Percentiles rank a stretch among this genome's conserved stretches.
Evolutionary conservation across 2,888 invertebrate genomes (phyloP).

Genomic region (Idaea straminata): DNA sequence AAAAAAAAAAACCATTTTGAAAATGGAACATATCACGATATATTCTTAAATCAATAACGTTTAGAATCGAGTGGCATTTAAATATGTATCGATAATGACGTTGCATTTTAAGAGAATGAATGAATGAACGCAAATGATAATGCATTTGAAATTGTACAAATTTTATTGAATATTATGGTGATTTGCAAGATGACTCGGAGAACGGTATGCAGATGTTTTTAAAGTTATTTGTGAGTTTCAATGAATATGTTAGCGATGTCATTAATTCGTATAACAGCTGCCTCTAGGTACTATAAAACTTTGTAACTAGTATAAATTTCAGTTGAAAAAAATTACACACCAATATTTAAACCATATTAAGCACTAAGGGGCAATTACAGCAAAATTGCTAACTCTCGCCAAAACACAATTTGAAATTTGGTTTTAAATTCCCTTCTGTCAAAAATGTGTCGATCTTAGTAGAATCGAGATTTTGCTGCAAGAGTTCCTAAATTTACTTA

Average conservation of each 20-base stretch:
- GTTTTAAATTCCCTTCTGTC: too few species aligned
- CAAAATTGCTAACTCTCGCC: too few species aligned
- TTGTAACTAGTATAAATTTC: not conserved
- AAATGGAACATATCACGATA: constrained; percentile 8
- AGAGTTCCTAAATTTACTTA: too few species aligned
- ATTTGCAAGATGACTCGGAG: constrained; percentile 27
- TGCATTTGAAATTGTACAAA: constrained; percentile 38
- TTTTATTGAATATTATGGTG: constrained; percentile 24
- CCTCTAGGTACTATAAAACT: not conserved
- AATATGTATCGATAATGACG: constrained; percentile 26
- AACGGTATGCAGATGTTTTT: constrained; percentile 28
- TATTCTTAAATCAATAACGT: constrained; percentile 11
- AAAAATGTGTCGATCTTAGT: too few species aligned
- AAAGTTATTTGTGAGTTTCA: constrained; percentile 2
- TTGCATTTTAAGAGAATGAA: constrained; percentile 45
- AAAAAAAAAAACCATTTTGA: constrained; percentile 8
- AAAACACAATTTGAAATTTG: too few species aligned
- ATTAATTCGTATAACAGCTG: not conserved
- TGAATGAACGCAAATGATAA: constrained; percentile 45
- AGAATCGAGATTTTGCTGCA: too few species aligned
- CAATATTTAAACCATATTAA: not conserved
- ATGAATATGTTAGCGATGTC: not conserved
- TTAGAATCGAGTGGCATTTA: constrained; percentile 13
- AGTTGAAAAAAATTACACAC: not conserved
- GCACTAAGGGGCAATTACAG: not conserved